Evolutionary conservation across 2,113 vertebrate species (phyloP).

Genomic region (Myrmophylax atrothorax): DNA sequence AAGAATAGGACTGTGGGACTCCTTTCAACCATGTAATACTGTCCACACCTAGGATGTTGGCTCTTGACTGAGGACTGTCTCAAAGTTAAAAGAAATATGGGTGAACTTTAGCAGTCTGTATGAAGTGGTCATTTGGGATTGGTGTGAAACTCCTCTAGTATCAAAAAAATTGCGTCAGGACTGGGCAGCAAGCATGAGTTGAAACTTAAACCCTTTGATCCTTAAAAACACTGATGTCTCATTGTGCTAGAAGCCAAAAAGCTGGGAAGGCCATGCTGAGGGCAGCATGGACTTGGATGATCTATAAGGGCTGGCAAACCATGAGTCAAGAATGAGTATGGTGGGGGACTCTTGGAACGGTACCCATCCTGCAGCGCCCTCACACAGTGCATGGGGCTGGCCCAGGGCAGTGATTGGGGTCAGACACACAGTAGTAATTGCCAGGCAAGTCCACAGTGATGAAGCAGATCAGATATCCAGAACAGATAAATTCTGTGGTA

Average conservation of each 20-base stretch:
- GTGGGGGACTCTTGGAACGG: neutral
- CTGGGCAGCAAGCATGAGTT: neutral
- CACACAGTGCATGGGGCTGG: too few relatives aligned
- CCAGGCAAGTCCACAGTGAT: neutral
- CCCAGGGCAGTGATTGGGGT: fast-evolving
- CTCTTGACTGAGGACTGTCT: neutral
- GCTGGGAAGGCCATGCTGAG: neutral
- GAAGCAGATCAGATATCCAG: neutral
- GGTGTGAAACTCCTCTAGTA: neutral
- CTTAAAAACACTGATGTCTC: neutral
- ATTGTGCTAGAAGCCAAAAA: neutral
- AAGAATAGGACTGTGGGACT: neutral
- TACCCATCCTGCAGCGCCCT: neutral
- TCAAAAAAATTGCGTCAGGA: neutral
- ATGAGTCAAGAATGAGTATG: fast-evolving
- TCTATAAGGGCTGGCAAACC: neutral
- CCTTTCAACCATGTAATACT: neutral
- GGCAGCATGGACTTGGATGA: neutral
- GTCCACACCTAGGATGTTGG: neutral
- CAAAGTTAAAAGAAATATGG: neutral
- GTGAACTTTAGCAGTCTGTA: neutral
- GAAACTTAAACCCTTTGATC: neutral
- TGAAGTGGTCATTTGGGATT: neutral
- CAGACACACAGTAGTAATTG: neutral
- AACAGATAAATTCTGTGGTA: neutral